Conservation (phyloP, 2,888 invertebrate species). For the Phaedon cochleariae region DNA sequence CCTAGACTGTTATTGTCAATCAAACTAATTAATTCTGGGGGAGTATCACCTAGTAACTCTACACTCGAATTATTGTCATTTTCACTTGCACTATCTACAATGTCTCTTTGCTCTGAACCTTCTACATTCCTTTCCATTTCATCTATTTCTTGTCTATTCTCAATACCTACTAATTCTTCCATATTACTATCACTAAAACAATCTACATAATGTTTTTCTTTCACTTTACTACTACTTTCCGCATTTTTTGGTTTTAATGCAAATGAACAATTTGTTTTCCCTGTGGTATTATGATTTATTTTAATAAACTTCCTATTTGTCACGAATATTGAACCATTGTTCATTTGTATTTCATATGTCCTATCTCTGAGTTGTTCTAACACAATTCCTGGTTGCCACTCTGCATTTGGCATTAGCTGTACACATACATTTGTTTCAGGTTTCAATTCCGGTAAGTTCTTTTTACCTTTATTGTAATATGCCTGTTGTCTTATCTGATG, state of each 20-base stretch:
- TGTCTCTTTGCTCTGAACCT: not conserved
- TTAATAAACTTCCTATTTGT: conserved; percentile 20
- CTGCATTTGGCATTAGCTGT: conserved; percentile 7
- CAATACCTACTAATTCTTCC: not conserved
- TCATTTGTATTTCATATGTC: conserved; percentile 13
- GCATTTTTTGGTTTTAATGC: conserved; percentile 3
- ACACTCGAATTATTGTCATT: not conserved
- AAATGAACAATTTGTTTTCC: conserved; percentile 4
- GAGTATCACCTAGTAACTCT: not conserved
- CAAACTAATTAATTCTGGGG: not conserved
- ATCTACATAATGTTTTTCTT: not conserved
- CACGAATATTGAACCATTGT: conserved; percentile 7
- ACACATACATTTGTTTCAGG: conserved; percentile 8
- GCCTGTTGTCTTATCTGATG: not conserved
- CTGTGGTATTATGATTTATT: not conserved
- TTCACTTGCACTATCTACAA: not conserved
- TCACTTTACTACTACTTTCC: not conserved
- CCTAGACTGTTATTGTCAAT: not conserved
- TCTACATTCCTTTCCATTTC: not conserved
- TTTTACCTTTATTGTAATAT: not conserved
- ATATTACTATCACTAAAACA: not conserved
- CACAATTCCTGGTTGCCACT: conserved; percentile 11
- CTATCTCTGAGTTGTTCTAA: conserved; percentile 15
- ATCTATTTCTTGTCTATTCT: not conserved
- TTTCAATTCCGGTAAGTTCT: not conserved